Evolutionary conservation across 64 coral and sea anemone genomes (phyloP).

Genomic region (Montipora capricornis): DNA sequence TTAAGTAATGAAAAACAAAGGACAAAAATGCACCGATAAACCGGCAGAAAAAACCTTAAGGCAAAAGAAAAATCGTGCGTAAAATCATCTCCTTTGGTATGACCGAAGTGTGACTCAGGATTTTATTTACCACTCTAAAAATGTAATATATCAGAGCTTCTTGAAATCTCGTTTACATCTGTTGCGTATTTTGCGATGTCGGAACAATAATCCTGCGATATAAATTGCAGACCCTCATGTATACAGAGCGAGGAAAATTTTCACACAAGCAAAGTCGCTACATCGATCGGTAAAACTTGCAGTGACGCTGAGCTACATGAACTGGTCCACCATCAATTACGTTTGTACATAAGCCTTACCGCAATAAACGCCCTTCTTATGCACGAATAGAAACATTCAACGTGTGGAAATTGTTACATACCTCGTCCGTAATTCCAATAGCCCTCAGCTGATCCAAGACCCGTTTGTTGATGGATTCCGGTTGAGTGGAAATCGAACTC

Average conservation of each 20-base stretch:
- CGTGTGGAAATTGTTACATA: neutral
- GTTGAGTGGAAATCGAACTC: constrained; percentile 14
- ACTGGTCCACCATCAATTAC: neutral
- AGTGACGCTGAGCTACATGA: neutral
- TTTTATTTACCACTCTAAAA: neutral
- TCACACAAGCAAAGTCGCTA: no score
- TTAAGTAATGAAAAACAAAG: neutral
- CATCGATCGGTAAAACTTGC: no score
- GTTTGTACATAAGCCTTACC: neutral
- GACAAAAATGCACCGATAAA: neutral
- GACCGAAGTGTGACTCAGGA: neutral
- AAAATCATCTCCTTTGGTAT: neutral
- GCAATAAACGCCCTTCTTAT: neutral
- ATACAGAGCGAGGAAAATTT: neutral
- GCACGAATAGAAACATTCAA: neutral
- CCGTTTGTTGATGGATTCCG: constrained; percentile 76
- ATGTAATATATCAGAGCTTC: neutral
- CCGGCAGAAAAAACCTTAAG: neutral
- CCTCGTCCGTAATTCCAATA: constrained; percentile 75
- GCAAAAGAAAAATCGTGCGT: neutral
- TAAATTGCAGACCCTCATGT: neutral
- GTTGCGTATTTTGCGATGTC: neutral
- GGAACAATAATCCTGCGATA: no score
- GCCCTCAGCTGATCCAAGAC: constrained; percentile 75
- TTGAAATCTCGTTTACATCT: neutral